Evolutionary conservation across 2,113 vertebrate genomes (phyloP), one percentile per base, ranked within the genome.

Genomic region (Hemiscyllium ocellatum): DNA sequence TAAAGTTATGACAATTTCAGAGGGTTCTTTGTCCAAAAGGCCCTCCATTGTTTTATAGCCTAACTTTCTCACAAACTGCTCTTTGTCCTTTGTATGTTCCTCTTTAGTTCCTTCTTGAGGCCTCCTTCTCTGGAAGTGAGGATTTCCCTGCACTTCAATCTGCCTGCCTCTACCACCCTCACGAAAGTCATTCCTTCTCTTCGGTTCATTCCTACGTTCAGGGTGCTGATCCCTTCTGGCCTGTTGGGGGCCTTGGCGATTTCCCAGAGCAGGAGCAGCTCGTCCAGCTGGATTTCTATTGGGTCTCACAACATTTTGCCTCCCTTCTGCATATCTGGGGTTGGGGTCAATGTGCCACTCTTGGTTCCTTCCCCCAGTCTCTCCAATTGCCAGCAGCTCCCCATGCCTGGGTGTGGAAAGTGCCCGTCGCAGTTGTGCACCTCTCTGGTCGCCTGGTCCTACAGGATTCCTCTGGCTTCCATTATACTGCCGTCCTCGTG

Each of bases 1-100:
- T 72, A 99, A 98, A 0, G 98, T 98, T 96, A 98, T 98, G 96
- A 97, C 98, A 96, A 99, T 97, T 95, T 97, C 97, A 37, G 98
- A 98, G 0, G 98, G 97, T 0, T 98, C 98, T 96, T 98, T 98
- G 87, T 96, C 96, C 0, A 98, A 97, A 3, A 99, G 98, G 50
- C 97, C 97, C 97, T 98, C 97, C 26, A 99, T 97, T 52, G 97
- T 96, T 96, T 97, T 98, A 95, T 97, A 98, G 68, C 98, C 98
- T 70, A 99, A 96, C 95, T 96, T 97, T 93, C 96, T 97, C 12
- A 96, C 96, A 5, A 96, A 96, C 90, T 96, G 96, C 66, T 90
- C 80, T 87, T 85, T 68, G 86, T 95, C 80, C 68, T 90, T 85
- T 33, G n/a, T 17, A n/a, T 85, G 56, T 33, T 17, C 95, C 50